phyloP scores from a whole-genome alignment of 2,888 invertebrate species.

The Nipponacmea schrenckii region DNA sequence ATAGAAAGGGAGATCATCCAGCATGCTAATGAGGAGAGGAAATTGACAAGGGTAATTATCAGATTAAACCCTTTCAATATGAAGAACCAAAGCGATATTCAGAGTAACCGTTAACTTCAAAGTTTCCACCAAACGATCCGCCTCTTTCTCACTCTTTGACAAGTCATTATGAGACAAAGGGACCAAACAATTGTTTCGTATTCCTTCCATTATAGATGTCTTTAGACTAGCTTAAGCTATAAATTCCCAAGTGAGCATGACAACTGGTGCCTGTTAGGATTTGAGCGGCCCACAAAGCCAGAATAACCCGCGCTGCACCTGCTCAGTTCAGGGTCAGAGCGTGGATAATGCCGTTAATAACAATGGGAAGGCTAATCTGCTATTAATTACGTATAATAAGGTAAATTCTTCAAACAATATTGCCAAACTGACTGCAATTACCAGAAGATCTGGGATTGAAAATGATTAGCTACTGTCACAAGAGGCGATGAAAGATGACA shows the following conservation, averaged over 20 bases:
- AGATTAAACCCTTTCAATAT: constrained; percentile 33
- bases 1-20: constrained; percentile 26
- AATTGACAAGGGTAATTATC: constrained; percentile 37
- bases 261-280: constrained; percentile 14
- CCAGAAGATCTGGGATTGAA: not conserved
- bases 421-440: constrained; percentile 1
- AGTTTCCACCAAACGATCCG: constrained; percentile 15
- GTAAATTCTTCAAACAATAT: constrained; percentile 7
- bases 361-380: not conserved
- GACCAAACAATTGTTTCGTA: constrained; percentile 12
- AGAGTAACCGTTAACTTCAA: not conserved
- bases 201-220: constrained; percentile 17
- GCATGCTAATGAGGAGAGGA: constrained; percentile 35
- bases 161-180: constrained; percentile 21
- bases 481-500: not conserved
- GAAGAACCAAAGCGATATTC: constrained; percentile 17
- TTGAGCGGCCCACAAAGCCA: constrained; percentile 18
- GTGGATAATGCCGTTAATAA: constrained; percentile 12
- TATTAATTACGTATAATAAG: constrained; percentile 6
- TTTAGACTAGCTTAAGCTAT: constrained; percentile 11
- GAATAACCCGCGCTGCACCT: constrained; percentile 11
- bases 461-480: too few species aligned
- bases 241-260: constrained; percentile 19
- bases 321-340: constrained; percentile 14
- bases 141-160: constrained; percentile 15